These are phyloP conservation scores for Mizuhopecten yessoensis DNA, from an alignment of 1,140 invertebrate species.

Conservation along the genomic window DNA sequence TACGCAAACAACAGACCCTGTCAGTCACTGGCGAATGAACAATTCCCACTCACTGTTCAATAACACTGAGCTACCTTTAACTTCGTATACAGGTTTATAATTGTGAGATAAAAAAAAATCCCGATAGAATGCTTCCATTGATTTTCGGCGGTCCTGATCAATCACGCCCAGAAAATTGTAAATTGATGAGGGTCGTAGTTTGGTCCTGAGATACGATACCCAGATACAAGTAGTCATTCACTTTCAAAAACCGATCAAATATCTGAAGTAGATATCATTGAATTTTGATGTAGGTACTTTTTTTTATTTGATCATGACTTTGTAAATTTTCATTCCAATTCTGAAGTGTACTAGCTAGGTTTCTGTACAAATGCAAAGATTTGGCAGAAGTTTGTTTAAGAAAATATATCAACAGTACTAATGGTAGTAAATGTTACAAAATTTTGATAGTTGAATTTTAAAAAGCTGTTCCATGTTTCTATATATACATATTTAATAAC, in stretches of 20 bases:
- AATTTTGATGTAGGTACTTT: too few relatives aligned
- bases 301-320: too few relatives aligned
- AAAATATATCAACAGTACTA: too few relatives aligned
- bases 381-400: too few relatives aligned
- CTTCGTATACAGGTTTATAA: neutral
- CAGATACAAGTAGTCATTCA: neutral
- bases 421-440: too few relatives aligned
- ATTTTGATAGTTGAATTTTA: too few relatives aligned
- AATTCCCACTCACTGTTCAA: conserved; percentile 12
- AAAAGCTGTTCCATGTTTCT: too few relatives aligned
- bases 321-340: neutral
- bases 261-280: neutral
- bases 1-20: neutral
- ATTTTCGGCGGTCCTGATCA: neutral
- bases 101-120: neutral
- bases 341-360: too few relatives aligned
- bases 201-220: neutral
- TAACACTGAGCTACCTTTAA: neutral
- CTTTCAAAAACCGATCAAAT: neutral
- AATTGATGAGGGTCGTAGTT: conserved; percentile 32
- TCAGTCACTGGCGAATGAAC: conserved; percentile 9
- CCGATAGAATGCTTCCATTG: neutral
- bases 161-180: neutral
- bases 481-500: too few relatives aligned
- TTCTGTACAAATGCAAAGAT: too few relatives aligned